Conservation (phyloP, 92 coral and sea anemone genomes). For the Blastomussa wellsi region DNA sequence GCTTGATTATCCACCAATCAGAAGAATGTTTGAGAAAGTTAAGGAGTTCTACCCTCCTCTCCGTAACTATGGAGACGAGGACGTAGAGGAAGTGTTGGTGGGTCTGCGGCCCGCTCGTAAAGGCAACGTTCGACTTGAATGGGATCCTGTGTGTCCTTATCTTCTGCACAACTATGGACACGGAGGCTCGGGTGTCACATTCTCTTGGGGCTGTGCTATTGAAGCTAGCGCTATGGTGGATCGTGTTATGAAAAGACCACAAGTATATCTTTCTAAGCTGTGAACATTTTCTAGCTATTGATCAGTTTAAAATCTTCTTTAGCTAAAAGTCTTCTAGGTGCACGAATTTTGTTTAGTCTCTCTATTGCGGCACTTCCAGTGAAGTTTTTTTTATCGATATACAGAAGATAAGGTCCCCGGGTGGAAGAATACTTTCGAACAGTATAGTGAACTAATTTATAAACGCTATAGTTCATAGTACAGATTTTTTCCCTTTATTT, state of each 20-base stretch:
- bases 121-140: slow-evolving; percentile 46
- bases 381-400: not conserved
- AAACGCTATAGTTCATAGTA: not conserved
- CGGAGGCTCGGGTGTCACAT: slow-evolving; percentile 42
- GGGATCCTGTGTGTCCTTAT: slow-evolving; percentile 37
- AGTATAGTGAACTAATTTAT: not conserved
- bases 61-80: slow-evolving; percentile 33
- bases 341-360: not conserved
- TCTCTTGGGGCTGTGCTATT: slow-evolving; percentile 69
- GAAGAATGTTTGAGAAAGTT: slow-evolving; percentile 35
- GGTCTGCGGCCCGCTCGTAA: slow-evolving; percentile 42
- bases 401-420: not conserved
- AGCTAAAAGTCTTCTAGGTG: not conserved
- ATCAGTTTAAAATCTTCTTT: not conserved
- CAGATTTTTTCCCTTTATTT: not conserved
- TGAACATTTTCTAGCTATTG: not conserved
- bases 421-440: not conserved
- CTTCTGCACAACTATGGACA: slow-evolving; percentile 59
- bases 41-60: slow-evolving; percentile 41
- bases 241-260: slow-evolving; percentile 19
- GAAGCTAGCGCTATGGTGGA: slow-evolving; percentile 41
- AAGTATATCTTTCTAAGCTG: slow-evolving; percentile 25
- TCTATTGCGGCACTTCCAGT: not conserved
- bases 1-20: slow-evolving; percentile 30
- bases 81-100: slow-evolving; percentile 29